Evolutionary conservation across 2,888 invertebrate genomes (phyloP).

Genomic region (Drosophila setosimentum): DNA sequence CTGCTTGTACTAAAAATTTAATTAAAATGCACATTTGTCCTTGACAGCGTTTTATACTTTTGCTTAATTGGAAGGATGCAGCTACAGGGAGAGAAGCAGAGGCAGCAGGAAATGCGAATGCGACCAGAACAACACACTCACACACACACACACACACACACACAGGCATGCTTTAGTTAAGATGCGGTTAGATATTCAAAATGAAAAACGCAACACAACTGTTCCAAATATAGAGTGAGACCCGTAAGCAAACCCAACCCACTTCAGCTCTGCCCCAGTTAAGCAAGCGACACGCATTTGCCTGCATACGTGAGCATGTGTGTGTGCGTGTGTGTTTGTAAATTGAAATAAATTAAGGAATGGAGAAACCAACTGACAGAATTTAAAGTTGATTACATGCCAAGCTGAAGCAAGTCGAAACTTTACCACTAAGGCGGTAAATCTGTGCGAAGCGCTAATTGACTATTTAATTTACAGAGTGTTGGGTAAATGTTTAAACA

Average conservation of each 20-base stretch:
- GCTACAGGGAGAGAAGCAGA: slow-evolving; percentile 25
- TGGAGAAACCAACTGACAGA: slow-evolving; percentile 11
- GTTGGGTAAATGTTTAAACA: slow-evolving; percentile 33
- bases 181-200: slow-evolving; percentile 56
- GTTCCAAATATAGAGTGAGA: slow-evolving; percentile 17
- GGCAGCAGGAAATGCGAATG: slow-evolving; percentile 43
- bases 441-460: slow-evolving; percentile 46
- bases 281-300: slow-evolving; percentile 25
- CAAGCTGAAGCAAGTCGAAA: slow-evolving; percentile 3
- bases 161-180: slow-evolving; percentile 37
- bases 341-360: slow-evolving; percentile 40
- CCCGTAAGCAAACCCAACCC: background rate
- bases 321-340: slow-evolving; percentile 9
- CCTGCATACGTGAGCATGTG: background rate
- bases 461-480: too few relatives aligned
- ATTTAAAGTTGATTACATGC: slow-evolving; percentile 52
- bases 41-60: slow-evolving; percentile 76
- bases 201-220: slow-evolving; percentile 46
- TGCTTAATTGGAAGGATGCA: slow-evolving; percentile 72
- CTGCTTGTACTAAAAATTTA: slow-evolving; percentile 66
- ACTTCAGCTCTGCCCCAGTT: slow-evolving; percentile 10
- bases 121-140: slow-evolving; percentile 30
- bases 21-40: slow-evolving; percentile 81
- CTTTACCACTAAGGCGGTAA: slow-evolving; percentile 7
- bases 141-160: slow-evolving; percentile 1